These are phyloP conservation scores for Chaetorhynchus papuensis DNA, from an alignment of 2,113 vertebrate species.

Conservation along the genomic window DNA sequence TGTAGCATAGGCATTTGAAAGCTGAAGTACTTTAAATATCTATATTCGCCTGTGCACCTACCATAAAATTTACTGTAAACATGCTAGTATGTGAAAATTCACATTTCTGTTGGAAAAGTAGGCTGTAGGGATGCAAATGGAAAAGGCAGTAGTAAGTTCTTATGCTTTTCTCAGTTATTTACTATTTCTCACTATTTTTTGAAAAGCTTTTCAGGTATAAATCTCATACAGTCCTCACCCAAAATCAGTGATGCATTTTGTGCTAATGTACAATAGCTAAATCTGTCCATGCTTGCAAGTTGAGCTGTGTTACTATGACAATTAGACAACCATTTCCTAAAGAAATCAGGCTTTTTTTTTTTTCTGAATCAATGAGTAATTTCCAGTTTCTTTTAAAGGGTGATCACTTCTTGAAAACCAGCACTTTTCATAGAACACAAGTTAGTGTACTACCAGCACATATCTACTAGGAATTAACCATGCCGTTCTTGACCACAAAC, in stretches of 20 bases:
- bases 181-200: neutral
- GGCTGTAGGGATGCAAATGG: neutral
- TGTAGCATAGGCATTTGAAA: neutral
- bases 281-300: neutral
- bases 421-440: neutral
- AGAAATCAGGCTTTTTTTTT: neutral
- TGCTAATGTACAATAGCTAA: neutral
- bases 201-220: neutral
- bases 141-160: neutral
- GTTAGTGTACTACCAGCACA: neutral
- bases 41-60: neutral
- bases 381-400: neutral
- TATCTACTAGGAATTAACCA: neutral
- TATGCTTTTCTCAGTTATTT: neutral
- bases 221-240: neutral
- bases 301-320: neutral
- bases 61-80: neutral
- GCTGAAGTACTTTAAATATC: neutral
- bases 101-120: neutral
- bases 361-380: neutral
- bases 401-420: neutral
- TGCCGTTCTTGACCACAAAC: neutral
- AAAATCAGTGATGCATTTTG: neutral
- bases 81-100: neutral
- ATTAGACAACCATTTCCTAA: neutral